Evolutionary conservation across 2,888 invertebrate genomes (phyloP).

Genomic region (Iphiclides podalirius): DNA sequence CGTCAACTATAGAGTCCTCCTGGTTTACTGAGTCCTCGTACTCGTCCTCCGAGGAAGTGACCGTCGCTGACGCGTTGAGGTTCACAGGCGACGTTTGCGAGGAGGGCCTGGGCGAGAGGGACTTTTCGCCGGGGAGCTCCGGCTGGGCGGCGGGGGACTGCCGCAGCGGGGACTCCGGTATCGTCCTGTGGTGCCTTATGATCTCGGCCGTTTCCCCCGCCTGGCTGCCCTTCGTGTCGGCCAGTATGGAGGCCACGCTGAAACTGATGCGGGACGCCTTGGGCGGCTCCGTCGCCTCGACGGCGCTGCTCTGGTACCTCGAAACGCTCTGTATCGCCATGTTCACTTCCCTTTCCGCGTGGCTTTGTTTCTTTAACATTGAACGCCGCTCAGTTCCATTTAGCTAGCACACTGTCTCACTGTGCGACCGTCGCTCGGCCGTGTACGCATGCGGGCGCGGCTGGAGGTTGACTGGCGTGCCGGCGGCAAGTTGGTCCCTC

Average conservation of each 20-base stretch:
- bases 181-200: slow-evolving; percentile 73
- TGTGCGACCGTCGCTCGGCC: slow-evolving; percentile 60
- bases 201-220: slow-evolving; percentile 69
- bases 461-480: slow-evolving; percentile 71
- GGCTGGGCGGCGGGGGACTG: slow-evolving; percentile 72
- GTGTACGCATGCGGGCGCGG: slow-evolving; percentile 78
- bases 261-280: slow-evolving; percentile 88
- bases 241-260: slow-evolving; percentile 92
- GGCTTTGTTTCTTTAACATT: slow-evolving; percentile 82
- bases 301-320: slow-evolving; percentile 83
- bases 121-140: slow-evolving; percentile 67
- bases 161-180: slow-evolving; percentile 69
- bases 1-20: slow-evolving; percentile 86
- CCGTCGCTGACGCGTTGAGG: slow-evolving; percentile 68
- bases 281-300: slow-evolving; percentile 80
- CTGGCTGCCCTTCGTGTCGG: slow-evolving; percentile 86
- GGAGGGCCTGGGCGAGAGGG: slow-evolving; percentile 58
- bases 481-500: slow-evolving; percentile 46
- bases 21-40: slow-evolving; percentile 86
- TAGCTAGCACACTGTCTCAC: slow-evolving; percentile 61
- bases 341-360: slow-evolving; percentile 75
- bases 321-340: slow-evolving; percentile 85
- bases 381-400: slow-evolving; percentile 78
- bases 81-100: slow-evolving; percentile 72
- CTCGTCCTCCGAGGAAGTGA: slow-evolving; percentile 81